These are phyloP conservation scores for Ptychoptera albimana DNA, from an alignment of 2,888 invertebrate species.

Conservation along the genomic window DNA sequence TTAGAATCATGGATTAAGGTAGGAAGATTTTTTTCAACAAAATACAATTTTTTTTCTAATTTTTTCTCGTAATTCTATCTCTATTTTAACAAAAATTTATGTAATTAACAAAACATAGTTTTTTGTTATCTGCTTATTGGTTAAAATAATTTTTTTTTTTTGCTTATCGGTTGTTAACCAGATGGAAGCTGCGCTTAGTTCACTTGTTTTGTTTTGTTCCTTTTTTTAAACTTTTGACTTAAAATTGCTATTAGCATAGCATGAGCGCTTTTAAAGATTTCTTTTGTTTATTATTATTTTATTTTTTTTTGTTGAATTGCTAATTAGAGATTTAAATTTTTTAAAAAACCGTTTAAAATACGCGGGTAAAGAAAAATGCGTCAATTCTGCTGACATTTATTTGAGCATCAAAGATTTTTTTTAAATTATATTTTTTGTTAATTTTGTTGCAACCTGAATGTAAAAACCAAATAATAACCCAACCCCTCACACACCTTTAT, in stretches of 20 bases:
- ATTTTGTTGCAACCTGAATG: neutral
- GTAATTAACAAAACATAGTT: neutral
- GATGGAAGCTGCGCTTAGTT: no score
- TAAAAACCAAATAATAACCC: neutral
- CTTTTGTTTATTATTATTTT: no score
- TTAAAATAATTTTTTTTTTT: neutral
- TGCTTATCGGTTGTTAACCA: no score
- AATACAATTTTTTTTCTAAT: neutral
- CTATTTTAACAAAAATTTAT: neutral
- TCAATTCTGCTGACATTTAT: neutral
- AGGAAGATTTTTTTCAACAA: slow-evolving; percentile 29
- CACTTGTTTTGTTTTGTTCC: no score
- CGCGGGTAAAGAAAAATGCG: neutral
- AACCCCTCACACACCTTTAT: no score
- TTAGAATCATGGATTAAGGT: slow-evolving; percentile 77
- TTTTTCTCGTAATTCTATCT: neutral
- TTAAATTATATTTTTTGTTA: neutral
- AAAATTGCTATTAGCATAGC: no score
- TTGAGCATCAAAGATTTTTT: neutral
- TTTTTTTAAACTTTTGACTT: no score
- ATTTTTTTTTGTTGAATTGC: no score
- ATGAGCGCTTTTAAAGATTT: no score
- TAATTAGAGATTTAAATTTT: neutral
- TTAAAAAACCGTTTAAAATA: no score
- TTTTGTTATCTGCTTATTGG: neutral